Evolutionary conservation across 1,140 invertebrate genomes (phyloP), one percentile per base, ranked within the genome.

Genomic region (Saxidomus purpurata): DNA sequence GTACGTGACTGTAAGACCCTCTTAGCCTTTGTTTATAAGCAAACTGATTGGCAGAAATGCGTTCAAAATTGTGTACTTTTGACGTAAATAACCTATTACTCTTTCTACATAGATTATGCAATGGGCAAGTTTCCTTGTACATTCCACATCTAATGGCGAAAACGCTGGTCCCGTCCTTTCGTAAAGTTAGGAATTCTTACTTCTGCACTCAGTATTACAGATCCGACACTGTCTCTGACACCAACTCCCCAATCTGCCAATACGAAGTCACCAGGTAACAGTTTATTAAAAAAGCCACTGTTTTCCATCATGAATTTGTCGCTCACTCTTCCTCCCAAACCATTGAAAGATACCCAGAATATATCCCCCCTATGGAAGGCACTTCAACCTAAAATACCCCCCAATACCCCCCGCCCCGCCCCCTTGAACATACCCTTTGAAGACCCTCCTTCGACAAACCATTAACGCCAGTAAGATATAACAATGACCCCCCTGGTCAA

Each of bases 51-150:
- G 83, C n/a, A 76, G 9, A 40, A 13, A 77, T 19, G 67, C 40
- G n/a, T 76, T 22, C 22, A 87, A 38, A 61, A 87, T 87, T 2
- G 3, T 36, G 40, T 55, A 87, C 43, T 87, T 87, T 25, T 80
- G 69, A 8, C 36, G 28, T 22, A 86, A 1, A 76, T 17, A 25
- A 25, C 92, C 92, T 85, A 93, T 93, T 17, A 91, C 92, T 76
- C 92, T 80, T 91, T 94, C 92, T 2, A 94, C 92, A 90, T 94
- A 92, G 31, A 94, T 94, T 49, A 93, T 52, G 19, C 91, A 74
- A 22, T 83, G 31, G 34, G 92, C 93, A 40, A 93, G 47, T 87
- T 89, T 61, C 59, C 90, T 40, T 34, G 91, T 90, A 43, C 83
- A 59, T 77, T 90, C 87, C 6, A 93, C 40, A 25, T 92, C 90